These are phyloP conservation scores for Tragelaphus oryx DNA, from an alignment of 2,797 vertebrate genomes.

Conservation along the genomic window DNA sequence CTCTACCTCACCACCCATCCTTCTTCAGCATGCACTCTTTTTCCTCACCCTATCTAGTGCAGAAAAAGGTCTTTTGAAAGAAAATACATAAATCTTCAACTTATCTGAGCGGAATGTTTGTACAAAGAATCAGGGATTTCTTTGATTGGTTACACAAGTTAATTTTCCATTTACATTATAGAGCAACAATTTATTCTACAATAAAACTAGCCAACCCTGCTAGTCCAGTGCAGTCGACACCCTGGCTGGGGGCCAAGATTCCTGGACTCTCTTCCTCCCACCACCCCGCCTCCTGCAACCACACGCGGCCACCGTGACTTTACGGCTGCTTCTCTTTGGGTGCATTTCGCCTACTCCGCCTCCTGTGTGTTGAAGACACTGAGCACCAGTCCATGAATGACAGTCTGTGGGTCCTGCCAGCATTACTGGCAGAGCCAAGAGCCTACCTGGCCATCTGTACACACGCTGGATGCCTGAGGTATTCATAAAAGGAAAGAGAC, in stretches of 20 bases:
- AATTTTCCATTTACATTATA: constrained; percentile 78
- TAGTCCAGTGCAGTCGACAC: constrained; percentile 49
- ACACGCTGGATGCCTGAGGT: neutral
- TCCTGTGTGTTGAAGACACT: neutral
- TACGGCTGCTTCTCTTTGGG: constrained; percentile 37
- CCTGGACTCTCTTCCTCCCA: constrained; percentile 51
- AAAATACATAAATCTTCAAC: constrained; percentile 73
- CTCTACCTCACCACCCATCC: neutral
- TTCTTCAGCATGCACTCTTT: neutral
- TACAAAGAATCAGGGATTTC: constrained; percentile 67
- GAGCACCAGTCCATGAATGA: neutral
- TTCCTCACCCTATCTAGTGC: neutral
- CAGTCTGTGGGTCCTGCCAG: neutral
- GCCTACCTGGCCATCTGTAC: neutral
- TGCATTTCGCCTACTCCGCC: neutral
- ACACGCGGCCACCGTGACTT: neutral
- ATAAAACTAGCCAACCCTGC: constrained; percentile 69
- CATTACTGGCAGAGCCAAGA: neutral
- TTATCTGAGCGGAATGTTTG: constrained; percentile 73
- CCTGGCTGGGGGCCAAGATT: constrained; percentile 69
- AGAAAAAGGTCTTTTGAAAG: constrained; percentile 66
- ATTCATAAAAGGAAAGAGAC: neutral
- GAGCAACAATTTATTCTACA: constrained; percentile 72
- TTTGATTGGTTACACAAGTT: constrained; percentile 75
- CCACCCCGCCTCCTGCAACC: neutral